A percentile compares a stretch with the other conserved stretches of the same genome.
phyloP scores from a whole-genome alignment of 92 coral and sea anemone species.

The Palythoa heliodiscus region DNA sequence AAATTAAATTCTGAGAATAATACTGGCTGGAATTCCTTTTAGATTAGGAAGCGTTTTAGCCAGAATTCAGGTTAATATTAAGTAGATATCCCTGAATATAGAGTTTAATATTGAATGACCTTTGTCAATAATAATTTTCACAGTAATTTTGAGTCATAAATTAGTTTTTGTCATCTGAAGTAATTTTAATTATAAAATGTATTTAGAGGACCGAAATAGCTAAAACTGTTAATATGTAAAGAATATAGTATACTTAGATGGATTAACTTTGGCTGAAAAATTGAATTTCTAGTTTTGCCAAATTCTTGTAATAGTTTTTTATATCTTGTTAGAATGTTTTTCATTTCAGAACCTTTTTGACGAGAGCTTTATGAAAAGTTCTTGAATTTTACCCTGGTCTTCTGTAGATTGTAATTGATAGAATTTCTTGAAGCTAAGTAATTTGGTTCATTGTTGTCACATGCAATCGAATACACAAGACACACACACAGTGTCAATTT shows the following conservation, averaged over 20 bases:
- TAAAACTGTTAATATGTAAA: not conserved
- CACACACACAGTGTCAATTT: not conserved
- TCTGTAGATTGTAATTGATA: not conserved
- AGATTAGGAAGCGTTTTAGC: not conserved
- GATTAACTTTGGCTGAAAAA: not conserved
- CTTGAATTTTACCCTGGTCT: not conserved
- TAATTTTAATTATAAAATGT: not conserved
- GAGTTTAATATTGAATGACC: too few relatives aligned
- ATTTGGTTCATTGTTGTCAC: not conserved
- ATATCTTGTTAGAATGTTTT: not conserved
- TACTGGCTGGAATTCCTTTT: not conserved
- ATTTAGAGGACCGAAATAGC: not conserved
- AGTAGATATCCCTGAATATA: not conserved
- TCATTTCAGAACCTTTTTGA: not conserved
- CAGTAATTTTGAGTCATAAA: too few relatives aligned
- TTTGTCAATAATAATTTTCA: too few relatives aligned
- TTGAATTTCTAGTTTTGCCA: not conserved
- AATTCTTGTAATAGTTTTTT: not conserved
- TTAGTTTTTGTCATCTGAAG: not conserved
- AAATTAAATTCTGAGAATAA: not conserved
- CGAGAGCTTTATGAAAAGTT: not conserved
- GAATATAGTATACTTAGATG: not conserved
- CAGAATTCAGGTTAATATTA: not conserved
- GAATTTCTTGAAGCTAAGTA: not conserved
- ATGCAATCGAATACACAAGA: not conserved